A percentile compares a stretch with the other conserved stretches of the same genome.
Evolutionary conservation across 2,113 vertebrate genomes (phyloP).

Genomic region (Ptilonorhynchus violaceus): DNA sequence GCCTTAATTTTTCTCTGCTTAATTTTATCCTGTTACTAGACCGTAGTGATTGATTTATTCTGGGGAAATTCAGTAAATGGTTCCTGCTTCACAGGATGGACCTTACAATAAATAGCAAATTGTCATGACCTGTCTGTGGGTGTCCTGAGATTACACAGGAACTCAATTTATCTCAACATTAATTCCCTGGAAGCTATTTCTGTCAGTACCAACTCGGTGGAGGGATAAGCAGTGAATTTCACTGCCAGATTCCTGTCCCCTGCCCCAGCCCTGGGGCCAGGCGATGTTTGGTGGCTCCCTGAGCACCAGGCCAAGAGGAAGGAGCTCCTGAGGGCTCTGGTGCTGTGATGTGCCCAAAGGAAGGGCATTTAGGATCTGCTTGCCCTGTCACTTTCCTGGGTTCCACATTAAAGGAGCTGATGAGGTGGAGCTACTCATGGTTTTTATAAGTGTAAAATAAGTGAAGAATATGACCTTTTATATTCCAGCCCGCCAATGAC

Average conservation of each 20-base stretch:
- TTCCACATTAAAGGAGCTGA: background rate
- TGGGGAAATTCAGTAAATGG: conserved; percentile 48
- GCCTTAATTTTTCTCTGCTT: conserved; percentile 44
- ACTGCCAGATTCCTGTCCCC: background rate
- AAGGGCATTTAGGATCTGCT: background rate
- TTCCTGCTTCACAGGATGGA: conserved; percentile 61
- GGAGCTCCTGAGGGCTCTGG: background rate
- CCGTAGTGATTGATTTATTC: conserved; percentile 37
- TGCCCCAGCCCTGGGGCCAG: background rate
- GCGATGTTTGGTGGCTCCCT: background rate
- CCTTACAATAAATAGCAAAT: conserved; percentile 55
- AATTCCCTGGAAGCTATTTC: conserved; percentile 50
- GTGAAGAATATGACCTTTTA: background rate
- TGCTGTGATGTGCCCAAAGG: background rate
- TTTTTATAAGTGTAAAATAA: background rate
- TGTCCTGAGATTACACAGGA: conserved; percentile 50
- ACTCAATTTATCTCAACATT: conserved; percentile 50
- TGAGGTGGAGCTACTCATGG: background rate
- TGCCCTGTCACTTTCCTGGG: background rate
- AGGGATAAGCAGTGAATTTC: background rate
- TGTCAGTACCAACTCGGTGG: background rate
- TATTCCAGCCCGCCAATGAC: background rate
- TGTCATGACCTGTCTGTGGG: conserved; percentile 58
- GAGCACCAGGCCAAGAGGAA: background rate
- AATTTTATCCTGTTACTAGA: conserved; percentile 52